phyloP scores from a whole-genome alignment of 2,888 invertebrate species.

The Heliconius hortense region DNA sequence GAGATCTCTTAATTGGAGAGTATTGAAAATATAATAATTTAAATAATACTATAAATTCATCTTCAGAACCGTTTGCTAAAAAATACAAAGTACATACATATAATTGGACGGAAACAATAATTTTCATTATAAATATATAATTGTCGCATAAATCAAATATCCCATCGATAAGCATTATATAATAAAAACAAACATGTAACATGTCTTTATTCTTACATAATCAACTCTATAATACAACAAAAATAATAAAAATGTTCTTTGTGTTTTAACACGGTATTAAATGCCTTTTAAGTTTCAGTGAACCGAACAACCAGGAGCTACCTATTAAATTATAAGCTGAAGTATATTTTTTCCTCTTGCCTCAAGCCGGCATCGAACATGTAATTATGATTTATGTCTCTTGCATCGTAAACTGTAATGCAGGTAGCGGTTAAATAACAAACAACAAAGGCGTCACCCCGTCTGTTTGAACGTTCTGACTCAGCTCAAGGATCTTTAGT shows the following conservation, averaged over 20 bases:
- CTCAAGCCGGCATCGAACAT: constrained; percentile 7
- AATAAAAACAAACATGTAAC: background rate
- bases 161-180: background rate
- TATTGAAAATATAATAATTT: background rate
- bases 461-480: constrained; percentile 44
- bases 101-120: too few species aligned
- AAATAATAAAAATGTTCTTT: background rate
- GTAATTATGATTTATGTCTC: constrained; percentile 22
- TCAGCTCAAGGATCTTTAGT: constrained; percentile 42
- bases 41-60: background rate
- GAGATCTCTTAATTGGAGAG: too few species aligned
- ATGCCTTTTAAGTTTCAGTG: constrained; percentile 15
- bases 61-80: background rate
- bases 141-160: background rate
- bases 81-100: too few species aligned
- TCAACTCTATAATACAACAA: background rate
- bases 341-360: background rate
- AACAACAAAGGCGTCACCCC: constrained; percentile 41
- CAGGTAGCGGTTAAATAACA: constrained; percentile 32
- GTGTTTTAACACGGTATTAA: constrained; percentile 4
- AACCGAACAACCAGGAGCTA: constrained; percentile 8
- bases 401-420: constrained; percentile 21
- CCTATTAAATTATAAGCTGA: constrained; percentile 16
- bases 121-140: background rate
- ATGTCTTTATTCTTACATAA: background rate